Conservation (phyloP, 2,888 invertebrate species). For the Subacronicta megacephala region DNA sequence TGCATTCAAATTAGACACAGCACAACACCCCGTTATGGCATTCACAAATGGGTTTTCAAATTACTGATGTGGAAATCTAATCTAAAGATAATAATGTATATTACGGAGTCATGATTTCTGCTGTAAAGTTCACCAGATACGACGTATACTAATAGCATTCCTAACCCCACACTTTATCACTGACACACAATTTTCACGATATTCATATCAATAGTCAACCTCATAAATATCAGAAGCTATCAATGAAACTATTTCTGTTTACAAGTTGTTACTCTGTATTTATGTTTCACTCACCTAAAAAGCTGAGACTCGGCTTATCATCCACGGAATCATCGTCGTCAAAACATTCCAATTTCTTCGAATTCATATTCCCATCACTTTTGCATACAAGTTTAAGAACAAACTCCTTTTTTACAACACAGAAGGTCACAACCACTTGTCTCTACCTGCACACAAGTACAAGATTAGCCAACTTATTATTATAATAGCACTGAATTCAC, state of each 20-base stretch:
- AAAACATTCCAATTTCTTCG: conserved; percentile 87
- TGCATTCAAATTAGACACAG: conserved; percentile 46
- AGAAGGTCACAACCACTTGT: conserved; percentile 84
- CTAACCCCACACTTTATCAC: conserved; percentile 57
- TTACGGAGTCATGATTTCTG: conserved; percentile 55
- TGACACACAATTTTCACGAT: conserved; percentile 43
- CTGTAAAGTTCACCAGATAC: conserved; percentile 56
- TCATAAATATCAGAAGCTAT: conserved; percentile 58
- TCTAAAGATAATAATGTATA: conserved; percentile 58
- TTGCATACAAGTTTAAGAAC: conserved; percentile 67
- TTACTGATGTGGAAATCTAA: conserved; percentile 54
- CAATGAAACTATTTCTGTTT: conserved; percentile 51
- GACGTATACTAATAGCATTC: conserved; percentile 63
- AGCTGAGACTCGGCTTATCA: conserved; percentile 86
- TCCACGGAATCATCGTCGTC: conserved; percentile 83
- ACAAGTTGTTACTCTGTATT: conserved; percentile 18
- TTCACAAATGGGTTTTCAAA: conserved; percentile 52
- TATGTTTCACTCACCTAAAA: conserved; percentile 79
- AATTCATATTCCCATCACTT: conserved; percentile 82
- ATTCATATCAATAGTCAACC: conserved; percentile 47
- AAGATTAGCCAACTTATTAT: conserved; percentile 44
- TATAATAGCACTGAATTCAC: conserved; percentile 50
- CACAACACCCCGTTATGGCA: conserved; percentile 30
- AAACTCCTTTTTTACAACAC: conserved; percentile 70
- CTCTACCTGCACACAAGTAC: conserved; percentile 72